These are phyloP conservation scores for Poeciliopsis gracilis DNA, from an alignment of 2,797 vertebrate species.

Conservation along the genomic window DNA sequence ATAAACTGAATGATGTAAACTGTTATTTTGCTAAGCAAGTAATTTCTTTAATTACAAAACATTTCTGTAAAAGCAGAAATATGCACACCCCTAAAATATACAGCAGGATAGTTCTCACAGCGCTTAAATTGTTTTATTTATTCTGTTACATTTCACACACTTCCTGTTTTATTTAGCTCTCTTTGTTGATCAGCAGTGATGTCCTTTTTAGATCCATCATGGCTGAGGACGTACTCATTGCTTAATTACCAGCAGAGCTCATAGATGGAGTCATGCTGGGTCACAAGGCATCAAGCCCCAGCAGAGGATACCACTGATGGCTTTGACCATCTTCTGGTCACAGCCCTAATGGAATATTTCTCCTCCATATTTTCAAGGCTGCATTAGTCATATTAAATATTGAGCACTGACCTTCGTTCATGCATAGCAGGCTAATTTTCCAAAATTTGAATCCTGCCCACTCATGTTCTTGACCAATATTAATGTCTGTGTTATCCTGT, in stretches of 20 bases:
- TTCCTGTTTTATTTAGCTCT: not conserved
- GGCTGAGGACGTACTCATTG: not conserved
- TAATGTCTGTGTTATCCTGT: not conserved
- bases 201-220: not conserved
- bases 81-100: not conserved
- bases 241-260: not conserved
- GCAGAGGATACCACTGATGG: not conserved
- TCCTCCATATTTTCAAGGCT: not conserved
- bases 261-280: not conserved
- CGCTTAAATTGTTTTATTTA: not conserved
- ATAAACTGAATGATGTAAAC: not conserved
- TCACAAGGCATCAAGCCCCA: not conserved
- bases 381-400: not conserved
- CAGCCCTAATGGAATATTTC: not conserved
- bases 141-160: not conserved
- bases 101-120: not conserved
- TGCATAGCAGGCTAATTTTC: not conserved
- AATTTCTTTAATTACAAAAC: not conserved
- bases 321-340: conserved; percentile 1
- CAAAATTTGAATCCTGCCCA: not conserved
- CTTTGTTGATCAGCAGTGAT: not conserved
- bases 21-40: not conserved
- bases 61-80: not conserved
- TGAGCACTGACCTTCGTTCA: not conserved
- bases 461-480: not conserved